Evolutionary conservation across 2,113 vertebrate species (phyloP), one percentile per base, ranked within the genome.

Genomic region (Daboia siamensis): DNA sequence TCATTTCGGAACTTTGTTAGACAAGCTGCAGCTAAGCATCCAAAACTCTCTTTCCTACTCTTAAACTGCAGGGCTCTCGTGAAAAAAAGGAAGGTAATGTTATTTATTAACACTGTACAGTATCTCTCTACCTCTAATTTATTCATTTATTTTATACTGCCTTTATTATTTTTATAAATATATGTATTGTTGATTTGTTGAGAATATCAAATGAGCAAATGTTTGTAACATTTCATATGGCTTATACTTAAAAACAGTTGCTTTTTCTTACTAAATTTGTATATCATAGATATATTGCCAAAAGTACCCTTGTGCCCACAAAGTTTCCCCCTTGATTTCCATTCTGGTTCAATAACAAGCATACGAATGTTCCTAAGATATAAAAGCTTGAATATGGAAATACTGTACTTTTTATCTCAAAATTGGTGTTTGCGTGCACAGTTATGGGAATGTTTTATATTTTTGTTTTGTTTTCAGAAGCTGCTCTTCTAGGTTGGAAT

Each of bases 1-100:
- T 96, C 93, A 95, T 92, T 59, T 94, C 26, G 33, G 74, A 93
- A 46, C 84, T 93, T 57, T 96, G 96, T 93, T 33, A 9, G 94
- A 94, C 88, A 94, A 56, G 26, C 1, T 92, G 57, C 90, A 87
- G 89, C 87, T 90, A 84, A 92, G 89, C n/a, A 0, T 69, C 90
- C 93, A 94, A 80, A 94, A 69, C 46, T 88, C 1, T 80, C 93
- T 93, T 96, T 94, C 93, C 92, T 92, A 96, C 92, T 89, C 86
- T 89, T 94, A 91, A 52, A 94, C 95, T 92, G 91, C 96, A 93
- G 93, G 88, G 88, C 92, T 94, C 88, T 91, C 55, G 24, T 91
- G 7, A 61, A 95, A 93, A 51, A 95, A 92, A 89, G 51, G 89
- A 92, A 95, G n/a, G 89, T 97, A 97, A 97, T 98, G 97, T 97